Base-by-base conservation (phyloP, 2,113 vertebrate genomes). In the Oophaga pumilio region DNA sequence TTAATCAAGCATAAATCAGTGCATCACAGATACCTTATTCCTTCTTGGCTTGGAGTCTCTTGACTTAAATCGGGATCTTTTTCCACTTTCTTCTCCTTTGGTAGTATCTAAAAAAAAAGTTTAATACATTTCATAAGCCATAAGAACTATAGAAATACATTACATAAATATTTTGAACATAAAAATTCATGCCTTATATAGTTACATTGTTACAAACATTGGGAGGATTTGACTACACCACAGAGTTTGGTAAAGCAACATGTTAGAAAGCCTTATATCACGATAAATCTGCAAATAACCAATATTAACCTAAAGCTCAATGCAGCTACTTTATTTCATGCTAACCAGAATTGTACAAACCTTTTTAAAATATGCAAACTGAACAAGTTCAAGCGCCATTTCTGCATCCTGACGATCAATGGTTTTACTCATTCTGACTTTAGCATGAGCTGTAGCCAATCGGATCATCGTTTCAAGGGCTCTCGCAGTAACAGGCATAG, bases 391-490 rank as follows among this genome's bases (percentile, higher is more conserved):
- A 84, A 91, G 60, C n/a, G 93, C 94, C 83, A 66, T 94, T 92
- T 87, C 87, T 33, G 92, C 90, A 90, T 95, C 93, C 9, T 90
- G 89, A 2, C 84, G 85, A 56, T 93, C 90, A 76, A 90, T 68
- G 17, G 80, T 88, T 92, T 93, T 88, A 33, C 91, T 94, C 92
- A 90, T 90, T 77, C 92, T 91, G 28, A 92, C 91, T 91, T 93
- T 92, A 76, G 95, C 92, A 71, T 92, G 90, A 50, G 93, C 90
- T 62, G 92, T 92, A 80, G 92, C 90, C 90, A 93, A 89, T 79
- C 93, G 90, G 90, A 93, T 94, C 92, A 92, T 91, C 8, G 91
- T 91, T 90, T 92, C 92, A 78, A 91, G 86, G 12, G 90, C 91
- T 87, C 92, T 90, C 62, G 90, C 92, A 20, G 93, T 92, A 80